Conservation (phyloP, 2,797 vertebrate genomes). For the Mallotus villosus region DNA sequence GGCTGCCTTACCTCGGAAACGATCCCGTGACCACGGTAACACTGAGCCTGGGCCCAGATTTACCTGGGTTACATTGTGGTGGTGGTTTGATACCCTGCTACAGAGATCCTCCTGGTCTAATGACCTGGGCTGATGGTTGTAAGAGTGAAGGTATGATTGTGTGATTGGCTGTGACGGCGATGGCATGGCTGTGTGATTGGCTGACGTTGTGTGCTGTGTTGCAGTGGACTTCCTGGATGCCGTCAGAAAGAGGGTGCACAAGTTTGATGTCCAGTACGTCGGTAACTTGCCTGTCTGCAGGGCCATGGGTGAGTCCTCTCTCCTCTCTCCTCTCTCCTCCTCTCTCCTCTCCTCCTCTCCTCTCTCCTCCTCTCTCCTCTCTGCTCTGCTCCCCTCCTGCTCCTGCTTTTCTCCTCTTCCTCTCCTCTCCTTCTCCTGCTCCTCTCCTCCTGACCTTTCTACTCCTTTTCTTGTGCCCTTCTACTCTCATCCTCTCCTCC, state of each 20-base stretch:
- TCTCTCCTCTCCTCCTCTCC: no score
- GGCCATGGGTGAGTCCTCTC: slow-evolving; percentile 84
- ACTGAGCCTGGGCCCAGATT: background rate
- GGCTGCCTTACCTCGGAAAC: background rate
- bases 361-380: no score
- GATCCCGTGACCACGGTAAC: background rate
- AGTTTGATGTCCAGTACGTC: slow-evolving; percentile 87
- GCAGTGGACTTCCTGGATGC: slow-evolving; percentile 87
- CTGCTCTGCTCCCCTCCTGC: no score
- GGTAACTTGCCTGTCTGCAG: slow-evolving; percentile 87
- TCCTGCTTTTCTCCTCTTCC: no score
- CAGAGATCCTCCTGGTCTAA: no score
- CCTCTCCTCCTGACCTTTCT: no score
- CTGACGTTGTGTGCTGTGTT: slow-evolving; percentile 18
- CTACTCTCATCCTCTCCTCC: no score
- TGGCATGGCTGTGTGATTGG: background rate
- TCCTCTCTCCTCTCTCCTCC: no score
- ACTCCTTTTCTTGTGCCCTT: no score
- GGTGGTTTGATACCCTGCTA: background rate
- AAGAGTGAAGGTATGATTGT: background rate
- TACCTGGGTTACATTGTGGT: background rate
- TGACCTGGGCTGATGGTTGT: background rate
- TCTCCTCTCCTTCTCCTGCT: no score
- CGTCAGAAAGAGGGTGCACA: slow-evolving; percentile 82
- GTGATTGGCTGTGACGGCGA: background rate